A percentile compares a stretch with the other conserved stretches of the same genome.
Conservation (phyloP, 92 coral and sea anemone genomes). For the Bergia puertoricense region DNA sequence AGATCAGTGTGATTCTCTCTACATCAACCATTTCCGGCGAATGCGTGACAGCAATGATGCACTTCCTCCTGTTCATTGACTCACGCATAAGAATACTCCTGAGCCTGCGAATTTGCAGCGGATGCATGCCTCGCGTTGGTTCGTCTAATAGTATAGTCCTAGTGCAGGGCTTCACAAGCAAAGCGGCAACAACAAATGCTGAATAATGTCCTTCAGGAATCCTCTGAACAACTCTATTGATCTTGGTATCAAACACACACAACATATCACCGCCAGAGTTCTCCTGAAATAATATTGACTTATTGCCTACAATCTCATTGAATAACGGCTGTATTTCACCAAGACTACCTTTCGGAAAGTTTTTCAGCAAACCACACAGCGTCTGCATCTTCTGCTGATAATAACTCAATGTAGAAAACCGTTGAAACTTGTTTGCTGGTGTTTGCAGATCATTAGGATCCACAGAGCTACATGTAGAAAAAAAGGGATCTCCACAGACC, state of each 20-base stretch:
- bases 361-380: constrained; percentile 54
- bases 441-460: constrained; percentile 2
- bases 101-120: constrained; percentile 85
- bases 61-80: constrained; percentile 74
- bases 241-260: constrained; percentile 50
- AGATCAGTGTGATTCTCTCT: constrained; percentile 79
- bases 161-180: constrained; percentile 67
- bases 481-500: constrained; percentile 21
- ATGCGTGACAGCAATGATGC: constrained; percentile 80
- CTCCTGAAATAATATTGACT: constrained; percentile 67
- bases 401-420: constrained; percentile 64
- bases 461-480: background rate
- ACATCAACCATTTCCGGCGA: constrained; percentile 90
- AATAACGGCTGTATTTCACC: constrained; percentile 65
- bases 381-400: constrained; percentile 72
- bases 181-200: constrained; percentile 82
- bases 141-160: constrained; percentile 85
- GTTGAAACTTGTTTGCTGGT: constrained; percentile 34
- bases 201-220: constrained; percentile 88
- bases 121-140: constrained; percentile 95
- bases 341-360: constrained; percentile 57
- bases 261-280: constrained; percentile 36
- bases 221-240: constrained; percentile 58
- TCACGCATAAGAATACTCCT: constrained; percentile 85
- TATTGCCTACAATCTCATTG: constrained; percentile 80